Evolutionary conservation across 2,113 vertebrate genomes (phyloP).

Genomic region (Myotis davidii): DNA sequence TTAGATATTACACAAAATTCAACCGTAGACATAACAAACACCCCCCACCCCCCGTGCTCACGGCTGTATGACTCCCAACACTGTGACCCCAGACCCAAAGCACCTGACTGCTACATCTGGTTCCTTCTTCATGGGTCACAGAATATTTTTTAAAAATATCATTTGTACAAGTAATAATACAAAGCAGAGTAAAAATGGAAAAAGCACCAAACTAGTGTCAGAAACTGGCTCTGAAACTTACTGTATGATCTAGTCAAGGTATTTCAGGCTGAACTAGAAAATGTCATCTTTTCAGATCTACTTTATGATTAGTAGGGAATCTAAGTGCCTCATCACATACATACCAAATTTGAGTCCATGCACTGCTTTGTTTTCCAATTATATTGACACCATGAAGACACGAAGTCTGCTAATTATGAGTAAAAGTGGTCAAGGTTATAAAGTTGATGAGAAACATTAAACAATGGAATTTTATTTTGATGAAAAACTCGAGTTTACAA

Average conservation of each 20-base stretch:
- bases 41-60: not conserved
- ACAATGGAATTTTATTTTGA: slow-evolving; percentile 91
- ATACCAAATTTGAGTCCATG: not conserved
- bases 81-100: not conserved
- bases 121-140: slow-evolving; percentile 13
- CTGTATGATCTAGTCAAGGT: not conserved
- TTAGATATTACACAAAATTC: slow-evolving; percentile 49
- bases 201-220: slow-evolving; percentile 18
- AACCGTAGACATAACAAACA: not conserved
- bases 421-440: slow-evolving; percentile 50
- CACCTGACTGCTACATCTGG: slow-evolving; percentile 11
- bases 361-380: slow-evolving; percentile 20
- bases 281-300: slow-evolving; percentile 8
- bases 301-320: slow-evolving; percentile 28
- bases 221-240: slow-evolving; percentile 23
- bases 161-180: not conserved
- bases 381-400: not conserved
- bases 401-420: slow-evolving; percentile 29
- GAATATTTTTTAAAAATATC: not conserved
- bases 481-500: slow-evolving; percentile 90
- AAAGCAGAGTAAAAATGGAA: not conserved
- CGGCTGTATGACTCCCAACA: not conserved
- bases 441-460: slow-evolving; percentile 81
- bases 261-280: not conserved
- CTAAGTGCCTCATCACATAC: slow-evolving; percentile 40